phyloP scores from a whole-genome alignment of 2,888 invertebrate genomes.

The Amphipoea lucens region DNA sequence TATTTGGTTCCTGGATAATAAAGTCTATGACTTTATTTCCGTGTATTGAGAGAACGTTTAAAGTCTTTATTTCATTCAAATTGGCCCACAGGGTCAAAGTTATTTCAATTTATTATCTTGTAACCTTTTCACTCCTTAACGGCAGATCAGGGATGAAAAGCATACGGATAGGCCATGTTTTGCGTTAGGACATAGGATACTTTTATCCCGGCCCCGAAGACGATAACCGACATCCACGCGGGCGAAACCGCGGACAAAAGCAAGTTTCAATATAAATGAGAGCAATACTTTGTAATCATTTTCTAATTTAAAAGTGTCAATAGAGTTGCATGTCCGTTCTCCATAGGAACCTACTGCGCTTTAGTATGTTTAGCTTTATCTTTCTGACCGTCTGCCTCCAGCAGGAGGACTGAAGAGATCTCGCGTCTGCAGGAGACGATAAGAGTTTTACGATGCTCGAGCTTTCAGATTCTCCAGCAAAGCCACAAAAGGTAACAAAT shows the following conservation, averaged over 20 bases:
- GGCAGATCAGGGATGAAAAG: no score
- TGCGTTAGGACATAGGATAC: neutral
- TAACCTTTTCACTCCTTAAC: neutral
- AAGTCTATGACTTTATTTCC: no score
- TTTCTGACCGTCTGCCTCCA: no score
- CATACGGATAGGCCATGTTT: neutral
- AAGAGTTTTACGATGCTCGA: neutral
- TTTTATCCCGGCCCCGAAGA: neutral
- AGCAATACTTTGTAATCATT: neutral
- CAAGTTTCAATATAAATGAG: neutral
- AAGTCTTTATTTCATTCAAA: no score
- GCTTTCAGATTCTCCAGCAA: neutral
- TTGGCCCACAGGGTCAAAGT: no score
- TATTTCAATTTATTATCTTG: neutral
- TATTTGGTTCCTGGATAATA: no score
- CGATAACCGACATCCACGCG: no score
- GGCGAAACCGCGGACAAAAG: no score
- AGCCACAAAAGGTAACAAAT: neutral
- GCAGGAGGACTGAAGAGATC: neutral
- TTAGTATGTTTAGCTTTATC: no score
- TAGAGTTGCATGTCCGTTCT: neutral
- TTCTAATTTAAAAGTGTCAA: neutral
- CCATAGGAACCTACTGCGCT: neutral
- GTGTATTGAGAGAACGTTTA: no score
- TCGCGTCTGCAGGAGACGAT: neutral